Base-by-base conservation (phyloP, 2,113 vertebrate genomes). In the Tor tambroides region DNA sequence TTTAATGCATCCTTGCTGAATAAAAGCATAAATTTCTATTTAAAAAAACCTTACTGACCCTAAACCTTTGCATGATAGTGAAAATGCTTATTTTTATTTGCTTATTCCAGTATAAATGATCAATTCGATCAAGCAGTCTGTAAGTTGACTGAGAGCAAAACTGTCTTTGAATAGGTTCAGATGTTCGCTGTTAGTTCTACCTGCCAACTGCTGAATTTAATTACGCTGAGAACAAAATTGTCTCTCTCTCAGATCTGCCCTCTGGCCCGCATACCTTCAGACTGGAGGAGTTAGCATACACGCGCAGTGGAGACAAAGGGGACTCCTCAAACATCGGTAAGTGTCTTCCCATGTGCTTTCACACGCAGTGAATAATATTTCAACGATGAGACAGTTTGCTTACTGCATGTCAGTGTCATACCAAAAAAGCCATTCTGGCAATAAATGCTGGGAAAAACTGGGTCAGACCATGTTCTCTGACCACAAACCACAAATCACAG, bases 291-390 rank as follows among this genome's bases (percentile, higher is more conserved):
- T 92, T 98, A 85, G 96, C 96, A 41, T 97, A 92, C 88, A 95
- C 95, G 0, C 93, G 96, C 90, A 98, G 96, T 26, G 95, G 96
- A 72, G 96, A 97, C 93, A 98, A 97, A 92, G 96, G 96, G 89
- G 96, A 96, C 92, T 94, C 93, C 19, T 95, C 95, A 35, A 97
- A 97, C 89, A 96, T 96, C 86, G 96, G 96, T 96, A 94, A 93
- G 89, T 46, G 75, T 78, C 30, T 71, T 2, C 28, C 78, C n/a
- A 15, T 6, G 26, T 28, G 11, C 15, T 74, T 84, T 84, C 30
- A 84, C 83, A 84, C 21, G 8, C 49, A 59, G 11, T 21, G 32
- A 56, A 74, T 84, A 74, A 83, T 71, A 71, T 72, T 84, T 84
- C 14, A n/a, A 51, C 12, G 21, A n/a, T 74, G 46, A 84, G 23